Evolutionary conservation across 2,113 vertebrate species (phyloP).

Genomic region (Crotophaga sulcirostris): DNA sequence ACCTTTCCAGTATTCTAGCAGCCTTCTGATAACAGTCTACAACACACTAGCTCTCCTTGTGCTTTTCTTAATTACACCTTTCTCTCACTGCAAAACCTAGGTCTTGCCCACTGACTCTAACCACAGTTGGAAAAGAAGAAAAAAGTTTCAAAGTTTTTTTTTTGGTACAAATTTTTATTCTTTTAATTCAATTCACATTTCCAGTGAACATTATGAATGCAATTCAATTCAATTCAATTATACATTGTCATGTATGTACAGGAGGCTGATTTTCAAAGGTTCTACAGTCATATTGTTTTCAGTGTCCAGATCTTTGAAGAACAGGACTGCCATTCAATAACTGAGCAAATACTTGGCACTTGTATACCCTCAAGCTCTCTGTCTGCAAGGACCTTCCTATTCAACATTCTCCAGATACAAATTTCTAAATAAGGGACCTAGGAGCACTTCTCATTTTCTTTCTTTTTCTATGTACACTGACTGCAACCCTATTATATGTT

Average conservation of each 20-base stretch:
- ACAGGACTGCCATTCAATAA: background rate
- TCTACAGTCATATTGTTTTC: background rate
- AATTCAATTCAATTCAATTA: background rate
- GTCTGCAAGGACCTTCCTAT: background rate
- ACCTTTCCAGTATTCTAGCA: background rate
- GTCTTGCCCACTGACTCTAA: background rate
- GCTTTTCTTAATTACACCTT: background rate
- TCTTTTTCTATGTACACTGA: background rate
- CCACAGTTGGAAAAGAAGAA: background rate
- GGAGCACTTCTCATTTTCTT: background rate
- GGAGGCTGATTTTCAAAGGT: background rate
- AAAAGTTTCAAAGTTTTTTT: background rate
- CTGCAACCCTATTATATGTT: background rate
- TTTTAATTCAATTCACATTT: background rate
- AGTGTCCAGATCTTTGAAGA: background rate
- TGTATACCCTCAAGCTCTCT: background rate
- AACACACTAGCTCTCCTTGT: background rate
- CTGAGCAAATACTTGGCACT: background rate
- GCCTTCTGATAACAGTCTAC: background rate
- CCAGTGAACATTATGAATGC: background rate
- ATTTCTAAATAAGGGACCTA: background rate
- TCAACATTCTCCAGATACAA: background rate
- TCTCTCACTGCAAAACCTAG: background rate
- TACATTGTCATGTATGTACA: background rate
- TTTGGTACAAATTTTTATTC: background rate